Evolutionary conservation across 2,113 vertebrate species (phyloP).

Genomic region (Lepidothrix coronata): DNA sequence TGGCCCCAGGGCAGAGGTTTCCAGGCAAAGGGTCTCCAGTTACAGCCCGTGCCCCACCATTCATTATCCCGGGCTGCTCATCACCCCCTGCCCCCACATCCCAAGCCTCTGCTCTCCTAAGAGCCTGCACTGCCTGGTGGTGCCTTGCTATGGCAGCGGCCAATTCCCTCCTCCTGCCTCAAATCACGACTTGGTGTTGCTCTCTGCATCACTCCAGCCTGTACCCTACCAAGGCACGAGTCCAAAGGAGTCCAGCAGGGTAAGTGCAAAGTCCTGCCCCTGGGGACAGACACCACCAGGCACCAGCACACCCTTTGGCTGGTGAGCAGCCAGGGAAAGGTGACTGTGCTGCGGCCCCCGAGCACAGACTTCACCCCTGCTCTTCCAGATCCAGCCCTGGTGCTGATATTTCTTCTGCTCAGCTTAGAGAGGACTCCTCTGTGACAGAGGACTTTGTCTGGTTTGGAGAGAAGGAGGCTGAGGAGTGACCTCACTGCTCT

Average conservation of each 20-base stretch:
- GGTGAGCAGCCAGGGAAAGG: not conserved
- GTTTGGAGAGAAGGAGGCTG: not conserved
- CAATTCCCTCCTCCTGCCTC: not conserved
- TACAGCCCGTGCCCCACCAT: accelerated
- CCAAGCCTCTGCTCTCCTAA: not conserved
- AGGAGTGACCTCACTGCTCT: not conserved
- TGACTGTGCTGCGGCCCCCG: not conserved
- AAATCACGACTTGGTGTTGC: not conserved
- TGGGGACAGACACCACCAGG: not conserved
- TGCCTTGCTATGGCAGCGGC: accelerated
- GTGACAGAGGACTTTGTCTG: not conserved
- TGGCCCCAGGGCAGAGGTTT: not conserved
- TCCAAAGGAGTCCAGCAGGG: not conserved
- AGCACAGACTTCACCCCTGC: not conserved
- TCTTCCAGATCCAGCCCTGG: not conserved
- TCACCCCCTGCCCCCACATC: not conserved
- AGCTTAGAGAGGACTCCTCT: not conserved
- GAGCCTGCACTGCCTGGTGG: accelerated
- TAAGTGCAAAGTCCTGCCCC: not conserved
- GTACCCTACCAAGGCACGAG: not conserved
- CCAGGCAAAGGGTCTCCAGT: accelerated
- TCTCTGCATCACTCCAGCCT: not conserved
- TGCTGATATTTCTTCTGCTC: not conserved
- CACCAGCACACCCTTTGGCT: accelerated
- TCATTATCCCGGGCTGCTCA: not conserved